Percentiles rank a stretch among this genome's conserved stretches.
phyloP scores from a whole-genome alignment of 2,113 vertebrate species.

The Sander lucioperca region DNA sequence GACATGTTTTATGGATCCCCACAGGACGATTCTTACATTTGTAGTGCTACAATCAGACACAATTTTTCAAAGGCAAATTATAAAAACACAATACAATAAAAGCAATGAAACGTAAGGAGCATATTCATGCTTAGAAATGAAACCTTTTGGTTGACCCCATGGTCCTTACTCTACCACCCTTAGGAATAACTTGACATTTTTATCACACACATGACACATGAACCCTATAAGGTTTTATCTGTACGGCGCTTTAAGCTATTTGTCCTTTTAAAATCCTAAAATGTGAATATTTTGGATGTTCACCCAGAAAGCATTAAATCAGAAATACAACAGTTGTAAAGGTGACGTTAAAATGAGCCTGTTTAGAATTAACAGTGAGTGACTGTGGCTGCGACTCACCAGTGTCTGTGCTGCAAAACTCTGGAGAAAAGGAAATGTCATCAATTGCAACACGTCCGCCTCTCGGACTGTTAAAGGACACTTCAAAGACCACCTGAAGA shows the following conservation, averaged over 20 bases:
- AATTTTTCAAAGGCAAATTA: too few relatives aligned
- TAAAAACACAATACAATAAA: too few relatives aligned
- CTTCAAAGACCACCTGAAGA: constrained; percentile 94
- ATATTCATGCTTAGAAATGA: too few relatives aligned
- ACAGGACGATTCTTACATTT: background rate
- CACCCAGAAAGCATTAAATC: background rate
- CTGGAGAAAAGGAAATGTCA: constrained; percentile 93
- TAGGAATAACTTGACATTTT: background rate
- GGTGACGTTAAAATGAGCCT: background rate
- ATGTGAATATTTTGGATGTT: background rate
- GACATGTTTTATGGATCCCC: background rate
- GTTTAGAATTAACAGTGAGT: background rate
- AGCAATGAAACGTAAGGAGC: too few relatives aligned
- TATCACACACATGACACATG: background rate
- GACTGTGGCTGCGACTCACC: constrained; percentile 75
- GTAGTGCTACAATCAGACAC: too few relatives aligned
- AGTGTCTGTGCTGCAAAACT: constrained; percentile 90
- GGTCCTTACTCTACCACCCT: too few relatives aligned
- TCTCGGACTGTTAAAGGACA: constrained; percentile 91
- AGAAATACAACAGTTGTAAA: background rate
- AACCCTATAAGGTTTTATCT: background rate
- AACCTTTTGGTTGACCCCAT: too few relatives aligned
- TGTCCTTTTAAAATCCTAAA: background rate
- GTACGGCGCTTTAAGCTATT: background rate
- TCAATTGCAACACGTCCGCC: constrained; percentile 92